phyloP scores from a whole-genome alignment of 2,797 vertebrate species.

The Balearica regulorum region DNA sequence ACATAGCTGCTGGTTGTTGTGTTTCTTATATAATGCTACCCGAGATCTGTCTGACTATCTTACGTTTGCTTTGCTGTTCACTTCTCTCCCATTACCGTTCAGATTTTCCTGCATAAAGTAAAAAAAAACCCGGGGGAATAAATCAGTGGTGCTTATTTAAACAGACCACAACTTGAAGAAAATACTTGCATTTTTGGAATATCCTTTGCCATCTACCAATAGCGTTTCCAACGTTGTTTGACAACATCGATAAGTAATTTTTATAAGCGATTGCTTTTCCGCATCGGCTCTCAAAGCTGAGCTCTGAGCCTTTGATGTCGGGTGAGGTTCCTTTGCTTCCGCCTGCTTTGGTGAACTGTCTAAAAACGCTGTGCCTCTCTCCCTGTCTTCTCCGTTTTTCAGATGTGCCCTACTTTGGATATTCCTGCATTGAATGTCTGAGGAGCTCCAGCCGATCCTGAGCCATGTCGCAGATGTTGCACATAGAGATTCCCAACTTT shows the following conservation, averaged over 20 bases:
- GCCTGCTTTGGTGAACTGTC: background rate
- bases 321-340: background rate
- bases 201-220: background rate
- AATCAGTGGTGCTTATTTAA: constrained; percentile 40
- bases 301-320: background rate
- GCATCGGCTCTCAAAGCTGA: background rate
- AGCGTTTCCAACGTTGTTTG: background rate
- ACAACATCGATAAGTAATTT: background rate
- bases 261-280: background rate
- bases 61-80: background rate
- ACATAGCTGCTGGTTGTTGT: constrained; percentile 44
- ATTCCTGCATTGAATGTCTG: constrained; percentile 62
- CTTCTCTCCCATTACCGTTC: constrained; percentile 22
- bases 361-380: constrained; percentile 28
- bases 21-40: constrained; percentile 56
- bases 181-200: background rate
- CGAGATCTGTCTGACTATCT: constrained; percentile 5
- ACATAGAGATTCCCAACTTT: constrained; percentile 99
- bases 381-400: constrained; percentile 35
- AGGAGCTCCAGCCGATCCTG: constrained; percentile 42
- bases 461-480: constrained; percentile 97
- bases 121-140: background rate
- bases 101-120: constrained; percentile 48
- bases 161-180: constrained; percentile 12
- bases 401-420: constrained; percentile 74